Conservation (phyloP, 2,888 invertebrate species). For the Pyrrhosoma nymphula region DNA sequence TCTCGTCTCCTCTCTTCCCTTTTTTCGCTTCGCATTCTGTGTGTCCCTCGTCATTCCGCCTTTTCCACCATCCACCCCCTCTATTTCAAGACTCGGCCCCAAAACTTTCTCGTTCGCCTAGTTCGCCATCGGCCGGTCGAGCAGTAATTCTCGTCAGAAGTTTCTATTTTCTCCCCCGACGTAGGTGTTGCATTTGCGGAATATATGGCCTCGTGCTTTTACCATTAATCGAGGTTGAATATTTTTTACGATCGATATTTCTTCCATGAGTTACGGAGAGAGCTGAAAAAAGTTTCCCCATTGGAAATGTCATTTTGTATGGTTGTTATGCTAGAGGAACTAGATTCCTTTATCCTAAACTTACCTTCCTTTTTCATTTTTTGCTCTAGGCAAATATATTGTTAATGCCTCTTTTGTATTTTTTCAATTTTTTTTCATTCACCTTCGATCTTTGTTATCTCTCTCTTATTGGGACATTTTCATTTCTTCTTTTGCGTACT, state of each 20-base stretch:
- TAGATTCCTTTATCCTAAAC: background rate
- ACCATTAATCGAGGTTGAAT: background rate
- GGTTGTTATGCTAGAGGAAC: background rate
- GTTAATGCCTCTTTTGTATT: too few species aligned
- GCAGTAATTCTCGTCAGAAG: background rate
- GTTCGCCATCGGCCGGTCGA: background rate
- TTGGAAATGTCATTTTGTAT: background rate
- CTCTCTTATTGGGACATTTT: too few species aligned
- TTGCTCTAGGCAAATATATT: too few species aligned
- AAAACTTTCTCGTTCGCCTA: slow-evolving; percentile 11
- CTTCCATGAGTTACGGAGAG: background rate
- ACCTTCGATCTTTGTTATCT: too few species aligned
- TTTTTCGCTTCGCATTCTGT: background rate
- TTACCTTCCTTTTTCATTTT: too few species aligned
- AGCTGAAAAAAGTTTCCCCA: background rate
- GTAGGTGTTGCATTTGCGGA: background rate
- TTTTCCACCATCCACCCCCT: background rate
- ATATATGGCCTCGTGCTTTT: background rate
- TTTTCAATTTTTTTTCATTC: too few species aligned
- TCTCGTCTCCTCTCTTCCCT: background rate
- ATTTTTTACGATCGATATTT: background rate
- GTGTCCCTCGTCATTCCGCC: background rate
- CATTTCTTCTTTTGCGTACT: too few species aligned
- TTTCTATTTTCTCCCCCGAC: background rate
- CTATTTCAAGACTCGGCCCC: background rate